Evolutionary conservation across 37 sponge, comb jelly and placozoan genomes (phyloP).

Genomic region (Tethya wilhelma): DNA sequence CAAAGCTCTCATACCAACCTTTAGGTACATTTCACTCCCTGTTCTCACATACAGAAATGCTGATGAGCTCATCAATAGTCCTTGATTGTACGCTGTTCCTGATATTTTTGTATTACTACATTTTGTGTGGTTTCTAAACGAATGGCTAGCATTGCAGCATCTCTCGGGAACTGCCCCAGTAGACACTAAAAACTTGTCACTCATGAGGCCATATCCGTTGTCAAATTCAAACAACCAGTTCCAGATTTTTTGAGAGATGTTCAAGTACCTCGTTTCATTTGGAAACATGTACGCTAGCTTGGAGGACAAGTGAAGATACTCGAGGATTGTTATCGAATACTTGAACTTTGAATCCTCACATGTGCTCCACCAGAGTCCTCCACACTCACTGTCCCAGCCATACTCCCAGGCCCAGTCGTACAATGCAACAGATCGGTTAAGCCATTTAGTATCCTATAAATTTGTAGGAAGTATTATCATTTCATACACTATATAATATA

Average conservation of each 20-base stretch:
- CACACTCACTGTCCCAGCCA: slow-evolving; percentile 60
- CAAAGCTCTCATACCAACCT: slow-evolving; percentile 33
- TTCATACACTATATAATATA: too few relatives aligned
- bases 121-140: slow-evolving; percentile 10
- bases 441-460: slow-evolving; percentile 37
- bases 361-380: slow-evolving; percentile 66
- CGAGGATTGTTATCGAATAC: slow-evolving; percentile 45
- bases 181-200: slow-evolving; percentile 32
- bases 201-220: slow-evolving; percentile 47
- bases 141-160: slow-evolving; percentile 50
- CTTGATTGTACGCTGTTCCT: slow-evolving; percentile 65
- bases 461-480: too few relatives aligned
- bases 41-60: slow-evolving; percentile 55
- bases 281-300: slow-evolving; percentile 48
- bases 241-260: slow-evolving; percentile 29
- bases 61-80: slow-evolving; percentile 50
- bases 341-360: slow-evolving; percentile 16
- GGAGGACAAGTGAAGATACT: slow-evolving; percentile 42
- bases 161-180: slow-evolving; percentile 55
- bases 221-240: slow-evolving; percentile 50
- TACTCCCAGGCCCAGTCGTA: slow-evolving; percentile 56
- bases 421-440: slow-evolving; percentile 34
- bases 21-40: slow-evolving; percentile 39
- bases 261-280: slow-evolving; percentile 21
- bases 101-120: slow-evolving; percentile 37